Base-by-base conservation (phyloP, 2,888 invertebrate species). In the Ceriagrion tenellum region DNA sequence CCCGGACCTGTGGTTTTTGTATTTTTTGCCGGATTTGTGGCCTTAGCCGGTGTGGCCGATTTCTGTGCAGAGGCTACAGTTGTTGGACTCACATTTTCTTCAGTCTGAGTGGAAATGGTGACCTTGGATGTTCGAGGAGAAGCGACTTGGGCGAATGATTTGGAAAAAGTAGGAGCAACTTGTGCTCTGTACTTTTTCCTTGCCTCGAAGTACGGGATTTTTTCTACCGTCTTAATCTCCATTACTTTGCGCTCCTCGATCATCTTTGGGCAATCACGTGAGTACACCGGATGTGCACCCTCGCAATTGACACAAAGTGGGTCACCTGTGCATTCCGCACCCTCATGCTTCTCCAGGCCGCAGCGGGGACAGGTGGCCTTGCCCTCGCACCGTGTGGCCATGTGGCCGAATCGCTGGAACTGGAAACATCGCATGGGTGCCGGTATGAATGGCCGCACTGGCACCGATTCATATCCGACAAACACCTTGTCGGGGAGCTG, bases 361-460 rank as follows among this genome's bases (percentile, higher is more conserved):
- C 89, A 89, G n/a, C 89, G 89, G 13, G 89, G 89, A 26, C 89
- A 89, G 89, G 47, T 47, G 47, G 89, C 55, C 55, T 55, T 89
- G 55, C 89, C 89, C 55, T 89, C 55, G n/a, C 55, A 89, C 0
- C 55, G 89, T 16, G 13, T 26, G 0, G 89, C 47, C 47, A 23
- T 40, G 47, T 88, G 88, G 40, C 88, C 88, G 35, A 88, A 88
- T 0, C 47, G 40, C n/a, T 88, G 88, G 40, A 40, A 88, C 47
- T 88, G 47, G 40, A 88, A 88, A 20, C 88, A 88, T 0, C 88
- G 88, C 88, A 88, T 10, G 47, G 88, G 88, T 0, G 8, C n/a
- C 13, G 88, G 88, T 10, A 88, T 88, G 35, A 47, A 88, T 88
- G 88, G 88, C 40, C 40, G 13, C 18, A 88, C 88, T 47, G 88